Evolutionary conservation across 2,797 vertebrate species (phyloP).

Genomic region (Channallabes apus): DNA sequence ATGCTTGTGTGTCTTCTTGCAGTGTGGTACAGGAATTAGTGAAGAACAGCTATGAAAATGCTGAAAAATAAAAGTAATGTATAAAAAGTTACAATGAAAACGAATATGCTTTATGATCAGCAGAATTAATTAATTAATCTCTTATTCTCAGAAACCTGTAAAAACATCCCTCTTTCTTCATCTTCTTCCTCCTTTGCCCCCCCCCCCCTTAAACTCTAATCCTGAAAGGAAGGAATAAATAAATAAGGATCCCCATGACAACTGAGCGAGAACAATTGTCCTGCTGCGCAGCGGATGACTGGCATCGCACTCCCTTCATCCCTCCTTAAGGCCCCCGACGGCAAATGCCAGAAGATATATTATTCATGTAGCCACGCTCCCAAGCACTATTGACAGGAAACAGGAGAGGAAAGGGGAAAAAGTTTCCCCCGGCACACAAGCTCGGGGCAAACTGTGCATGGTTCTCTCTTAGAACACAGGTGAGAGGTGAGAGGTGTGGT

Average conservation of each 20-base stretch:
- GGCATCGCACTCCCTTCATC: constrained; percentile 51
- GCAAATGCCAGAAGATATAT: constrained; percentile 62
- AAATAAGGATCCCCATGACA: constrained; percentile 58
- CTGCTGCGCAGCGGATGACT: constrained; percentile 54
- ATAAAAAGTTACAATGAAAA: constrained; percentile 36
- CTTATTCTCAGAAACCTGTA: constrained; percentile 24
- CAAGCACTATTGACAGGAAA: constrained; percentile 56
- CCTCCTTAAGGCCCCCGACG: constrained; percentile 53
- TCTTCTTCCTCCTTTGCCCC: too few relatives aligned
- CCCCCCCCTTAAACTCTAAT: constrained; percentile 31
- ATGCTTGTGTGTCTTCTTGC: not conserved
- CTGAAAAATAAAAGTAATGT: not conserved
- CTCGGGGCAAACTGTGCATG: constrained; percentile 24
- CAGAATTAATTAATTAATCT: not conserved
- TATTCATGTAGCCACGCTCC: constrained; percentile 58
- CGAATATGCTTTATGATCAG: constrained; percentile 19
- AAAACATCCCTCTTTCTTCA: constrained; percentile 1
- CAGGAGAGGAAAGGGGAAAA: not conserved
- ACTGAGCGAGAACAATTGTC: constrained; percentile 56
- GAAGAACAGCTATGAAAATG: constrained; percentile 31
- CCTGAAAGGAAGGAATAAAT: constrained; percentile 54
- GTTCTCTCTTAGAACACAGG: constrained; percentile 29
- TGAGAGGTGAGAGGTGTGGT: constrained; percentile 26
- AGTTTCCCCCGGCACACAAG: constrained; percentile 34
- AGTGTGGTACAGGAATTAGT: constrained; percentile 24